Evolutionary conservation across 1,140 invertebrate genomes (phyloP).

Genomic region (Solenopsis fugax): DNA sequence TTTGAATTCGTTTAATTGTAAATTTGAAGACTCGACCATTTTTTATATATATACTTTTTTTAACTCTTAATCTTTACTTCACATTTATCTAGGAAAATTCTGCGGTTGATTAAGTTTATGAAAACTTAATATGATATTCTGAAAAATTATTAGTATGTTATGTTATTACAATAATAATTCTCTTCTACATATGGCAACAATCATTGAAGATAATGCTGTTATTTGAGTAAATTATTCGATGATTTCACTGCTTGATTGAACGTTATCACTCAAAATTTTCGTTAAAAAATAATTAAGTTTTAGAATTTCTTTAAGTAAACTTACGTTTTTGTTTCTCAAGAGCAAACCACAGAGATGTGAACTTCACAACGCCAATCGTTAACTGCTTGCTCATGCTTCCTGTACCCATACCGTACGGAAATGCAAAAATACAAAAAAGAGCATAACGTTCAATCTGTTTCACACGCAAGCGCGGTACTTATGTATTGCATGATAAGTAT

Average conservation of each 20-base stretch:
- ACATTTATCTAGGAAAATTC: background rate
- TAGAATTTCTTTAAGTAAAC: background rate
- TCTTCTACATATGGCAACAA: background rate
- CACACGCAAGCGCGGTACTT: background rate
- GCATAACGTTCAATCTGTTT: background rate
- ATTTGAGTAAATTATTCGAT: conserved; percentile 11
- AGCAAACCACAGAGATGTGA: background rate
- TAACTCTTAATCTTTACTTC: background rate
- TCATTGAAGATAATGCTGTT: background rate
- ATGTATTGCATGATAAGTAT: conserved; percentile 1
- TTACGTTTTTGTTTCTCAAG: background rate
- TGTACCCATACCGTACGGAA: background rate
- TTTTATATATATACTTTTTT: background rate
- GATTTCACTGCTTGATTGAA: background rate
- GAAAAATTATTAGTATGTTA: conserved; percentile 13
- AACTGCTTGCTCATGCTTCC: background rate
- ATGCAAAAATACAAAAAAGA: conserved; percentile 7
- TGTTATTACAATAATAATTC: conserved; percentile 19
- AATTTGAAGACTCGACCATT: background rate
- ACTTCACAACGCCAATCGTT: conserved; percentile 2
- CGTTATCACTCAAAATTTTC: background rate
- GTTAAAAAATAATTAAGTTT: background rate
- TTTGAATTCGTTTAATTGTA: background rate
- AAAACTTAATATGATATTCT: background rate
- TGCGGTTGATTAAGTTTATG: background rate